phyloP scores from a whole-genome alignment of 2,888 invertebrate genomes.

The Leucania comma region DNA sequence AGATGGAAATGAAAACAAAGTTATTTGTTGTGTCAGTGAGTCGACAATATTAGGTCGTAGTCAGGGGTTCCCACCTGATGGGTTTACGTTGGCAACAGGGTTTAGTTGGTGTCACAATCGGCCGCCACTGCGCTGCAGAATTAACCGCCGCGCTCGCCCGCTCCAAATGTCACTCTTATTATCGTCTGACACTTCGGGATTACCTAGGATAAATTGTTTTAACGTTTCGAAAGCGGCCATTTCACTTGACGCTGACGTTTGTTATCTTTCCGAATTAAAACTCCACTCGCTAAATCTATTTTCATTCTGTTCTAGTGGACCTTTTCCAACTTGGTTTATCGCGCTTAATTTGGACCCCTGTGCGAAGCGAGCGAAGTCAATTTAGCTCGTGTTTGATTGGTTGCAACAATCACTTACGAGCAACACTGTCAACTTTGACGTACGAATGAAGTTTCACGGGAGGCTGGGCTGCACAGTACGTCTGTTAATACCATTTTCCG shows the following conservation, averaged over 20 bases:
- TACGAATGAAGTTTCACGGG: slow-evolving; percentile 85
- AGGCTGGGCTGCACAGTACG: slow-evolving; percentile 78
- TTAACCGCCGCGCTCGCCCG: slow-evolving; percentile 84
- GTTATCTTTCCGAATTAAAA: slow-evolving; percentile 86
- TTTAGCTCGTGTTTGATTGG: slow-evolving; percentile 85
- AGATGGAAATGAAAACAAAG: slow-evolving; percentile 64
- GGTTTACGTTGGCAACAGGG: slow-evolving; percentile 87
- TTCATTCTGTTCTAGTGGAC: slow-evolving; percentile 68
- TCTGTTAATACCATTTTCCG: slow-evolving; percentile 89
- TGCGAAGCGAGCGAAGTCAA: slow-evolving; percentile 75
- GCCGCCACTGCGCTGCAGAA: slow-evolving; percentile 85
- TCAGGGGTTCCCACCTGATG: slow-evolving; percentile 83
- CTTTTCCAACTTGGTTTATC: slow-evolving; percentile 76
- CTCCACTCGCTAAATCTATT: slow-evolving; percentile 71
- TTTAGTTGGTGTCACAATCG: slow-evolving; percentile 89
- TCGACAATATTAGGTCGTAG: slow-evolving; percentile 78
- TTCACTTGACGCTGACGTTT: slow-evolving; percentile 82
- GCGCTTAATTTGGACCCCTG: slow-evolving; percentile 75
- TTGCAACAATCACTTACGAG: slow-evolving; percentile 88
- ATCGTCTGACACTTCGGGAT: slow-evolving; percentile 89
- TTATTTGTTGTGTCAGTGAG: slow-evolving; percentile 68
- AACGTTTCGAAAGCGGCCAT: slow-evolving; percentile 84
- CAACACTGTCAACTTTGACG: slow-evolving; percentile 86
- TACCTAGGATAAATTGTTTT: slow-evolving; percentile 90
- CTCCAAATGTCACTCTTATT: slow-evolving; percentile 90